Evolutionary conservation across 2,888 invertebrate species (phyloP).

Genomic region (Argyresthia albistria): DNA sequence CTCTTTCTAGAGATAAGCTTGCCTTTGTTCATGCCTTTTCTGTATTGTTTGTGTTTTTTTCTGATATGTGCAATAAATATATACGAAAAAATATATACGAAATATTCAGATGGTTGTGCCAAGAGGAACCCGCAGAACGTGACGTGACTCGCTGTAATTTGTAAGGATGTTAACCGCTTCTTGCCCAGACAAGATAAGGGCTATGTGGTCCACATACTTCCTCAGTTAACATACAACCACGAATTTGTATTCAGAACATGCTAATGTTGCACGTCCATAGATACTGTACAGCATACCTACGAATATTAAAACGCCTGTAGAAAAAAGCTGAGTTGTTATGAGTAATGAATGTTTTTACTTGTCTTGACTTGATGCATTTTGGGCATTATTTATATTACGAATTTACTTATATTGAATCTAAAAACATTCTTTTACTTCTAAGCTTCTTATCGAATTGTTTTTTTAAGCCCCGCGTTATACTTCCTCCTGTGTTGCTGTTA

Average conservation of each 20-base stretch:
- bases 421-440: no score
- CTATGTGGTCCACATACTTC: slow-evolving; percentile 1
- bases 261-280: not conserved
- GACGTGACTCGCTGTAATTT: slow-evolving; percentile 23
- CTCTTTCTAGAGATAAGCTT: no score
- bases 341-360: slow-evolving; percentile 1
- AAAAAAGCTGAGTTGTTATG: slow-evolving; percentile 15
- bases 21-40: no score
- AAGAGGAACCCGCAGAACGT: slow-evolving; percentile 26
- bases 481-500: no score
- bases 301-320: slow-evolving; percentile 23
- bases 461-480: no score
- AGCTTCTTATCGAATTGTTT: no score
- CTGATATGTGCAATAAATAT: no score
- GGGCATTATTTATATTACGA: no score
- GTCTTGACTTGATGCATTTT: not conserved
- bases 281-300: not conserved
- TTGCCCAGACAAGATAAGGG: slow-evolving; percentile 15
- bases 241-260: slow-evolving; percentile 5
- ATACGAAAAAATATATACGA: no score
- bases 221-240: not conserved
- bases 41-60: no score
- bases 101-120: slow-evolving; percentile 30
- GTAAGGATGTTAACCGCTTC: slow-evolving; percentile 19
- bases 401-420: no score